Percentiles rank a stretch among this genome's conserved stretches.
phyloP scores from a whole-genome alignment of 2,888 invertebrate genomes.

The Timema podura region DNA sequence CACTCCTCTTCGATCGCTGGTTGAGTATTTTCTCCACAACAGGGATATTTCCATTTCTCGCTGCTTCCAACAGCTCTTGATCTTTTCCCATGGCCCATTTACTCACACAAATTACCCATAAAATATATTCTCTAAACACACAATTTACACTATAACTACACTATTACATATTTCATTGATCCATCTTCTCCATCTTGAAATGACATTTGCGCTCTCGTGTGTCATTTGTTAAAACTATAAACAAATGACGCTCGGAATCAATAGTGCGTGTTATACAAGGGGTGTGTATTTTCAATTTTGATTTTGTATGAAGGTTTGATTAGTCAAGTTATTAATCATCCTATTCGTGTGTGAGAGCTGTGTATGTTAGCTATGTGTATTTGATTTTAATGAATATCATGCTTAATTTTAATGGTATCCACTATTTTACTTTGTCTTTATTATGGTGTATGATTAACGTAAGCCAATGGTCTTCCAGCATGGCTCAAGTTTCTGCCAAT shows the following conservation, averaged over 20 bases:
- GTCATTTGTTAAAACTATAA: slow-evolving; percentile 39
- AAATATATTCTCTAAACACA: slow-evolving; percentile 39
- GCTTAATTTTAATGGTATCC: too few relatives aligned
- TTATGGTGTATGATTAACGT: too few relatives aligned
- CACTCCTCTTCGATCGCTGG: slow-evolving; percentile 86
- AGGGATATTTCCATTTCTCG: slow-evolving; percentile 84
- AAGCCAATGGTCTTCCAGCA: too few relatives aligned
- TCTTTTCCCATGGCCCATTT: slow-evolving; percentile 84
- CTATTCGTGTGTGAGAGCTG: too few relatives aligned
- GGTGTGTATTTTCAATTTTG: too few relatives aligned
- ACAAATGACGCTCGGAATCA: slow-evolving; percentile 15
- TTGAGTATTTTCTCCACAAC: slow-evolving; percentile 87
- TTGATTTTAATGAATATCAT: too few relatives aligned
- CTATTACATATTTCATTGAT: slow-evolving; percentile 70
- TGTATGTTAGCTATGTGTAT: too few relatives aligned
- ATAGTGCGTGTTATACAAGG: neutral
- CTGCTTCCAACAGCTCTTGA: slow-evolving; percentile 93
- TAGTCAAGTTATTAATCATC: too few relatives aligned
- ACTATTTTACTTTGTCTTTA: too few relatives aligned
- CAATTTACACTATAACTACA: slow-evolving; percentile 54
- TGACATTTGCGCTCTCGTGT: slow-evolving; percentile 38
- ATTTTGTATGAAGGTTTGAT: too few relatives aligned
- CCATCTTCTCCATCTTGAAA: slow-evolving; percentile 65
- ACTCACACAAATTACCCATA: slow-evolving; percentile 43
- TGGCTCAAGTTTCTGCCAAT: too few relatives aligned